A percentile compares a stretch with the other conserved stretches of the same genome.
These are phyloP conservation scores for Eptatretus burgeri DNA, from an alignment of 2,113 vertebrate genomes.

Conservation along the genomic window DNA sequence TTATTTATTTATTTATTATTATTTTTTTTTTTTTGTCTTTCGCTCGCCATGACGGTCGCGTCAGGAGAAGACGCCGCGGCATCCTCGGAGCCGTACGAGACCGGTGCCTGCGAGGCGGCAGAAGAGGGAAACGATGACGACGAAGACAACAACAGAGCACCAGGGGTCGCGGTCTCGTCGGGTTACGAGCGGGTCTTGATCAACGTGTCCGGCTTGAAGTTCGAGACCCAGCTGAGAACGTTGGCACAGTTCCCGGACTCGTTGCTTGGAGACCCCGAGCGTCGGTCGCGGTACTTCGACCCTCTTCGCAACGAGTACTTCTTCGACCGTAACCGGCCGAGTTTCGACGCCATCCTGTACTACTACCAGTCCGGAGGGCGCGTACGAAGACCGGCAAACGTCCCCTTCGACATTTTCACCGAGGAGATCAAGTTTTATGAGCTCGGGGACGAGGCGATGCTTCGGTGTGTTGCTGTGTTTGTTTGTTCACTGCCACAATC, in stretches of 20 bases:
- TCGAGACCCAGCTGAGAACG: background rate
- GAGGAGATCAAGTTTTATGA: constrained; percentile 1
- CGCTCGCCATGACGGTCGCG: too few relatives aligned
- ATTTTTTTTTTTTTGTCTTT: too few relatives aligned
- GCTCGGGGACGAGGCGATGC: background rate
- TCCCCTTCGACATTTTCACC: background rate
- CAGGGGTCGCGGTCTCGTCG: too few relatives aligned
- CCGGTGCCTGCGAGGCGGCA: too few relatives aligned
- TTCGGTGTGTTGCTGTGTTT: too few relatives aligned
- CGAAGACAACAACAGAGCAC: too few relatives aligned
- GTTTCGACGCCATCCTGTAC: constrained; percentile 1
- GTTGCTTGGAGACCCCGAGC: constrained; percentile 4
- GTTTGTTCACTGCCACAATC: too few relatives aligned
- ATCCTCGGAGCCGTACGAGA: too few relatives aligned
- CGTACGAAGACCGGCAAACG: background rate
- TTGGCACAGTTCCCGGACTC: constrained; percentile 4
- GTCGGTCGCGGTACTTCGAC: constrained; percentile 2
- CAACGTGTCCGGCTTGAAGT: background rate
- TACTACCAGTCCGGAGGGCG: constrained; percentile 3
- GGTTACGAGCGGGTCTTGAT: background rate
- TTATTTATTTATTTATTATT: too few relatives aligned
- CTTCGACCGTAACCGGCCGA: background rate
- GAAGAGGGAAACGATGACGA: too few relatives aligned
- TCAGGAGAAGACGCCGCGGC: too few relatives aligned
- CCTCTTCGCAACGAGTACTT: constrained; percentile 5